Evolutionary conservation across 2,888 invertebrate species (phyloP).

Genomic region (Pyrochroa serraticornis): DNA sequence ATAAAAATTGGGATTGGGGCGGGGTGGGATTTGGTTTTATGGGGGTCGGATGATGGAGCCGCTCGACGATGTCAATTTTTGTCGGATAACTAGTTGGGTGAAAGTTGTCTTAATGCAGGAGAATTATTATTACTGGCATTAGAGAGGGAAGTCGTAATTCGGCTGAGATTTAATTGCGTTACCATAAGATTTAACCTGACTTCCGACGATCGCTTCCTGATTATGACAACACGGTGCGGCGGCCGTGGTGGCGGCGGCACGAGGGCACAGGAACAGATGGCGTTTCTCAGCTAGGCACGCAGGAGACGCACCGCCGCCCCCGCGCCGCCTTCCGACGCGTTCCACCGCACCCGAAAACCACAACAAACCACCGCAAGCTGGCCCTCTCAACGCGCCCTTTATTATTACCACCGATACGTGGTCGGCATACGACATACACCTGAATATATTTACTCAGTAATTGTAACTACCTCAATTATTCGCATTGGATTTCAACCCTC

Average conservation of each 20-base stretch:
- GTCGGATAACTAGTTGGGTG: constrained; percentile 2
- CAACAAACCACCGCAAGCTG: constrained; percentile 36
- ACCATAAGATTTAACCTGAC: constrained; percentile 40
- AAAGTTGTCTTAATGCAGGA: constrained; percentile 6
- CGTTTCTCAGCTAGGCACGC: constrained; percentile 32
- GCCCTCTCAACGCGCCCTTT: constrained; percentile 44
- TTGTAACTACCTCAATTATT: constrained; percentile 43
- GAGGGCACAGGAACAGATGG: constrained; percentile 24
- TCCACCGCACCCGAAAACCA: constrained; percentile 31
- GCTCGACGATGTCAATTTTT: neutral
- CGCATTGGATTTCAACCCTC: neutral
- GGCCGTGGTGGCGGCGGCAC: constrained; percentile 20
- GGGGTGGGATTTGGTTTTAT: too few species aligned
- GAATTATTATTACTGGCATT: constrained; percentile 16
- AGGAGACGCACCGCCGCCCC: constrained; percentile 23
- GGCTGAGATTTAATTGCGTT: constrained; percentile 40
- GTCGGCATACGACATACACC: constrained; percentile 42
- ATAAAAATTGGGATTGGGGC: too few species aligned
- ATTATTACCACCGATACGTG: constrained; percentile 47
- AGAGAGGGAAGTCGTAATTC: constrained; percentile 33
- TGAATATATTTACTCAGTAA: constrained; percentile 45
- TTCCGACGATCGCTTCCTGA: constrained; percentile 37
- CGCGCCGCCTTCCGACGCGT: constrained; percentile 14
- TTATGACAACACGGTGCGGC: constrained; percentile 38
- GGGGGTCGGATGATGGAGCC: too few species aligned